Conservation (phyloP, 2,888 invertebrate species). For the Bhutanitis thaidina region DNA sequence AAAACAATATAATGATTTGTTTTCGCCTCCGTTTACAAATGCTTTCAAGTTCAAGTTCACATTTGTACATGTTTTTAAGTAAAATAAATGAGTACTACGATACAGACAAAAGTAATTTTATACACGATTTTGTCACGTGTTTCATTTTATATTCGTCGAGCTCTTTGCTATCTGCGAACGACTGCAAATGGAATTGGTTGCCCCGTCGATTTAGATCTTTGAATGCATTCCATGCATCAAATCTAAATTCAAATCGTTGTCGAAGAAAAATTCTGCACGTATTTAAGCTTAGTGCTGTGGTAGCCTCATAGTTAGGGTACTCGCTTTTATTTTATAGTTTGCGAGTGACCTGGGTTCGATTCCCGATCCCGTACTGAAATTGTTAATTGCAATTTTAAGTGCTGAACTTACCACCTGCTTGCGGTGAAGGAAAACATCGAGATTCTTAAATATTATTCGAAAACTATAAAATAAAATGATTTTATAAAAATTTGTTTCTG, state of each 20-base stretch:
- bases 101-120: not conserved
- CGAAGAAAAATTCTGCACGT: not conserved
- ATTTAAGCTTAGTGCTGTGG: too few species aligned
- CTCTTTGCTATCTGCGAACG: conserved; percentile 1
- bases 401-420: too few species aligned
- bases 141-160: not conserved
- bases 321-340: too few species aligned
- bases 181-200: conserved; percentile 11
- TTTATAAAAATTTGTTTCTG: too few species aligned
- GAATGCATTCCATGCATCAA: conserved; percentile 16
- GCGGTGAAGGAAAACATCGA: too few species aligned
- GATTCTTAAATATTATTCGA: too few species aligned
- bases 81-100: not conserved
- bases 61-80: not conserved
- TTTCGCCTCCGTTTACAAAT: not conserved
- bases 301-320: too few species aligned
- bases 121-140: not conserved
- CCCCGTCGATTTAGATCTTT: conserved; percentile 13
- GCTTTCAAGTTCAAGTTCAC: not conserved
- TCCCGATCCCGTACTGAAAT: too few species aligned
- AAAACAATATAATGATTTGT: too few species aligned
- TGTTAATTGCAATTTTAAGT: too few species aligned
- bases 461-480: too few species aligned
- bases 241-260: conserved; percentile 13
- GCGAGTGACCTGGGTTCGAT: too few species aligned